phyloP scores from a whole-genome alignment of 2,888 invertebrate species.

The Euplexia lucipara region DNA sequence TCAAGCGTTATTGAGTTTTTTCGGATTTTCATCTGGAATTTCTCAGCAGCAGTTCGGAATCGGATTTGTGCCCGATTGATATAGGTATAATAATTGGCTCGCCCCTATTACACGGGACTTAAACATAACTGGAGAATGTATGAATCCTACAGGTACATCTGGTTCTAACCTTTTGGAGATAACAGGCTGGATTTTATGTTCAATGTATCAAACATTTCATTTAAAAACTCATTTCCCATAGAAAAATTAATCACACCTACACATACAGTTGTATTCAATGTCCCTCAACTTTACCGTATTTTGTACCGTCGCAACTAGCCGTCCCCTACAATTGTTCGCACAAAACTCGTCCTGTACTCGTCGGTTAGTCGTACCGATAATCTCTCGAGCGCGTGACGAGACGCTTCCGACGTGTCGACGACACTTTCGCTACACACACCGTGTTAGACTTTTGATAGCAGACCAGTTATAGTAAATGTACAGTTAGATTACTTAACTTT shows the following conservation, averaged over 20 bases:
- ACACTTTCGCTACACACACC: conserved; percentile 70
- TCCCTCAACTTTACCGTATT: conserved; percentile 46
- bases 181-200: no score
- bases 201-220: background rate
- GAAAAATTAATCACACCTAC: conserved; percentile 18
- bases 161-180: no score
- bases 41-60: no score
- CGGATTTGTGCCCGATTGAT: no score
- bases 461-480: conserved; percentile 8
- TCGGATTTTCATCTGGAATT: no score
- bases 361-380: conserved; percentile 69
- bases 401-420: conserved; percentile 72
- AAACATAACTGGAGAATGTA: no score
- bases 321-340: conserved; percentile 55
- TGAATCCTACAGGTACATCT: no score
- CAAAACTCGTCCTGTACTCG: conserved; percentile 63
- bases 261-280: conserved; percentile 37
- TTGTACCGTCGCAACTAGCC: conserved; percentile 36
- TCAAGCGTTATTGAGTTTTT: no score
- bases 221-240: background rate
- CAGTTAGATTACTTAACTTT: conserved; percentile 5
- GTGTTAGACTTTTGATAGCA: conserved; percentile 50
- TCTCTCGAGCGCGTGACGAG: conserved; percentile 64
- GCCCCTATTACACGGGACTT: no score
- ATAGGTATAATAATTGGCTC: no score